These are phyloP conservation scores for Numida meleagris DNA, from an alignment of 2,113 vertebrate genomes.

Conservation along the genomic window DNA sequence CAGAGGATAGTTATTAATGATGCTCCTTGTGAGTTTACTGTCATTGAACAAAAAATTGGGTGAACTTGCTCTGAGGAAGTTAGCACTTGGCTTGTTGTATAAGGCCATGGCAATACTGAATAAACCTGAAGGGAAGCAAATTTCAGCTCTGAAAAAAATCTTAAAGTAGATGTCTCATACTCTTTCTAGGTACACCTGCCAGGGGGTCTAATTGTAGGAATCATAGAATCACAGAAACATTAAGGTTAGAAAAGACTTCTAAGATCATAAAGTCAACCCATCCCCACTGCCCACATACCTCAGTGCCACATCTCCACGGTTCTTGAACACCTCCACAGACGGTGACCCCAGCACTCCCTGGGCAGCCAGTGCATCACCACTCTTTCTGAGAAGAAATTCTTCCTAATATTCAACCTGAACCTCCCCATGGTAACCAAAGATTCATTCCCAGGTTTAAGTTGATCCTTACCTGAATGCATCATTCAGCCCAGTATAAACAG, in stretches of 20 bases:
- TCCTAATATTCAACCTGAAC: too few species aligned
- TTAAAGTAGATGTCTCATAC: not conserved
- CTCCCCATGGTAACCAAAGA: not conserved
- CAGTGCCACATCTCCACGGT: too few species aligned
- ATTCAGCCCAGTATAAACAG: not conserved
- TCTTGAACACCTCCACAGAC: too few species aligned
- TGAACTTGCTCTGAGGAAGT: not conserved
- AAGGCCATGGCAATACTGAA: not conserved
- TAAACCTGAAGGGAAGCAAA: not conserved
- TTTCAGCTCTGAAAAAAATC: not conserved
- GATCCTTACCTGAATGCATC: not conserved
- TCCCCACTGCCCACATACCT: too few species aligned
- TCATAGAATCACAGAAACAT: not conserved
- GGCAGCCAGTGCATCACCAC: too few species aligned
- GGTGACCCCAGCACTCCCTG: too few species aligned
- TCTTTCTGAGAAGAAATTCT: too few species aligned
- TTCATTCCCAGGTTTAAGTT: not conserved
- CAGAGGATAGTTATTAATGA: not conserved
- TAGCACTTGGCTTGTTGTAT: not conserved
- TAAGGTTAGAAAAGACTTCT: too few species aligned
- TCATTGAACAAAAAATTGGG: not conserved
- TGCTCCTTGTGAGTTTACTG: not conserved
- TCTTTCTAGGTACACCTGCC: not conserved
- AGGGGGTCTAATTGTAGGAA: not conserved
- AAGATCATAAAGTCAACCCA: too few species aligned